A percentile compares a stretch with the other conserved stretches of the same genome.
Conservation (phyloP, 2,888 invertebrate genomes). For the Papilio demoleus region DNA sequence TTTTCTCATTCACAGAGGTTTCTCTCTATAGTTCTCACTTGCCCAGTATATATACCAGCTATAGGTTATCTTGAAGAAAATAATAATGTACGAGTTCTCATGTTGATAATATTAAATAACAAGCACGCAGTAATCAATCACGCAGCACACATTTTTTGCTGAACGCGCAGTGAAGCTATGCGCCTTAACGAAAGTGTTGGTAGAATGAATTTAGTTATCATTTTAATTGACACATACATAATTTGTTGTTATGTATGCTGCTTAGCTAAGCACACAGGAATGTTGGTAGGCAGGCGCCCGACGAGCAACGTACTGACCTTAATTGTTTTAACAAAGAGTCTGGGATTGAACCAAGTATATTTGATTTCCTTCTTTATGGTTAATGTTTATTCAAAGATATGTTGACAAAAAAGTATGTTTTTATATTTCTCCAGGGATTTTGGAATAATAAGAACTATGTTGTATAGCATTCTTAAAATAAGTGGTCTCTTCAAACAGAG, state of each 20-base stretch:
- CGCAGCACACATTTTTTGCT: not conserved
- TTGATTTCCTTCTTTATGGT: not conserved
- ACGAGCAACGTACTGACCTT: not conserved
- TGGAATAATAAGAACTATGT: not conserved
- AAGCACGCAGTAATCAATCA: slow-evolving; percentile 14
- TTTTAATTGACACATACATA: not conserved
- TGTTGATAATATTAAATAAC: not conserved
- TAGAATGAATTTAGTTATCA: not conserved
- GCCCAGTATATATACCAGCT: no score
- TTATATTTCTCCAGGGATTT: not conserved
- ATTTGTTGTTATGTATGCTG: not conserved
- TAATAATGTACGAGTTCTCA: not conserved
- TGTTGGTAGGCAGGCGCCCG: not conserved
- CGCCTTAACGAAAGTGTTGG: not conserved
- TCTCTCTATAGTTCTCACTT: no score
- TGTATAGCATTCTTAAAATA: not conserved
- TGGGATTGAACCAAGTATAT: not conserved
- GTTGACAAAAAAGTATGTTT: no score
- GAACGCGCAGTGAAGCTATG: slow-evolving; percentile 1
- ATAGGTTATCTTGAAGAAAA: no score
- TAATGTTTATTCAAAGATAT: no score
- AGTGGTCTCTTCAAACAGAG: not conserved
- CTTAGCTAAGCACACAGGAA: not conserved
- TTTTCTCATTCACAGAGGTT: no score
- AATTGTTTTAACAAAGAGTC: not conserved